These are phyloP conservation scores for Lanius collurio DNA, from an alignment of 2,113 vertebrate genomes.

Conservation along the genomic window DNA sequence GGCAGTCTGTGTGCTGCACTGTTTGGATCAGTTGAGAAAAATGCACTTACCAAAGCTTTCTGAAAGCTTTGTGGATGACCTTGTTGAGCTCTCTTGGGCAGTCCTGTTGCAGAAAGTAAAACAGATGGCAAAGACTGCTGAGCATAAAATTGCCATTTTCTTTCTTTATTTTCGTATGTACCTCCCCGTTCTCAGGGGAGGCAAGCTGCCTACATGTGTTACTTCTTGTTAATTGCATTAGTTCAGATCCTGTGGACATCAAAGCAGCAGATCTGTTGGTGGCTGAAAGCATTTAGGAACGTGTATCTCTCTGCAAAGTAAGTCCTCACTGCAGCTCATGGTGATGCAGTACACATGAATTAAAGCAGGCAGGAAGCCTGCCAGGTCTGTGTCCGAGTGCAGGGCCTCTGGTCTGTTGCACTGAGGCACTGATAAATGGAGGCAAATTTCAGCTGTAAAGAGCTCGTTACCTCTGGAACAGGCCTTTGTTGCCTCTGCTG, in stretches of 20 bases:
- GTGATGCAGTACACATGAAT: rapidly evolving
- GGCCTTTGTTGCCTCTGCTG: neutral
- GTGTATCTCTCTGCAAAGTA: neutral
- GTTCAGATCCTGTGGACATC: neutral
- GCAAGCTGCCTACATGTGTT: neutral
- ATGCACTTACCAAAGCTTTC: neutral
- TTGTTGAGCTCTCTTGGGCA: neutral
- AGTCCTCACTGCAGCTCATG: neutral
- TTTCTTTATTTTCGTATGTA: neutral
- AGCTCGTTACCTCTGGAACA: neutral
- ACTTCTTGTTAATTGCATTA: neutral
- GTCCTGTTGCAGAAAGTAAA: neutral
- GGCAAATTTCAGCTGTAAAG: neutral
- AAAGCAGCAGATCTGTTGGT: neutral
- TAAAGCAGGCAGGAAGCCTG: neutral
- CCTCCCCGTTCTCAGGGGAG: neutral
- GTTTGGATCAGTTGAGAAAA: neutral
- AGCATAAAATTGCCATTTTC: neutral
- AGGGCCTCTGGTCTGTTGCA: neutral
- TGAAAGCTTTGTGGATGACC: neutral
- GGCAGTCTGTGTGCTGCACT: neutral
- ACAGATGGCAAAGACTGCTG: neutral
- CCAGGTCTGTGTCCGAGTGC: neutral
- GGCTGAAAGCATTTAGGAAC: neutral
- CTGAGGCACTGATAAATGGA: neutral